A percentile compares a stretch with the other conserved stretches of the same genome.
Conservation (phyloP, 2,888 invertebrate genomes). For the Argyra leucocephala region DNA sequence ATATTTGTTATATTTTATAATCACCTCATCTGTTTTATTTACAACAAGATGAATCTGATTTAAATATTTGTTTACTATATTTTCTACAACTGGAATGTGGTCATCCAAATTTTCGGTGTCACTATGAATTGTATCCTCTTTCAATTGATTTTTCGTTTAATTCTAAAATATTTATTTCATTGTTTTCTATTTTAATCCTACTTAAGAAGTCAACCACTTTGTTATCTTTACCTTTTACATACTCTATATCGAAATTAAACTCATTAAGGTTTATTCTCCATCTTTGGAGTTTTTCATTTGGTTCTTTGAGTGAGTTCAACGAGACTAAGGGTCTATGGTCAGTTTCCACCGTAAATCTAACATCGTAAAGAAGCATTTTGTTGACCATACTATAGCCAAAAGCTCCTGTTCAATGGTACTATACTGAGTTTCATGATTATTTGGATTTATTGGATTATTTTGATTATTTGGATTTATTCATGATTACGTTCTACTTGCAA, state of each 20-base stretch:
- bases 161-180: slow-evolving; percentile 16
- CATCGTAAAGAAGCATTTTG: slow-evolving; percentile 30
- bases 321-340: slow-evolving; percentile 31
- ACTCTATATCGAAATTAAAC: slow-evolving; percentile 23
- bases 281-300: slow-evolving; percentile 26
- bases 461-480: too few relatives aligned
- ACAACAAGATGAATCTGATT: slow-evolving; percentile 11
- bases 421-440: slow-evolving; percentile 27
- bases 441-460: too few relatives aligned
- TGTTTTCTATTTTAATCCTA: slow-evolving; percentile 20
- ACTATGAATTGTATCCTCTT: not conserved
- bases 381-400: slow-evolving; percentile 26
- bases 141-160: not conserved
- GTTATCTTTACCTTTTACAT: too few relatives aligned
- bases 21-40: slow-evolving; percentile 12
- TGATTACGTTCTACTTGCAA: slow-evolving; percentile 29
- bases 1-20: not conserved
- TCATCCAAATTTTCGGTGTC: not conserved
- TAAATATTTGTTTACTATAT: slow-evolving; percentile 14
- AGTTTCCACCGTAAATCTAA: slow-evolving; percentile 28
- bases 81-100: not conserved
- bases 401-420: slow-evolving; percentile 29
- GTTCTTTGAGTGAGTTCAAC: slow-evolving; percentile 26
- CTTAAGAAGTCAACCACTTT: slow-evolving; percentile 22
- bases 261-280: slow-evolving; percentile 30